These are phyloP conservation scores for Chironomus riparius DNA, from an alignment of 2,888 invertebrate species.

Conservation along the genomic window DNA sequence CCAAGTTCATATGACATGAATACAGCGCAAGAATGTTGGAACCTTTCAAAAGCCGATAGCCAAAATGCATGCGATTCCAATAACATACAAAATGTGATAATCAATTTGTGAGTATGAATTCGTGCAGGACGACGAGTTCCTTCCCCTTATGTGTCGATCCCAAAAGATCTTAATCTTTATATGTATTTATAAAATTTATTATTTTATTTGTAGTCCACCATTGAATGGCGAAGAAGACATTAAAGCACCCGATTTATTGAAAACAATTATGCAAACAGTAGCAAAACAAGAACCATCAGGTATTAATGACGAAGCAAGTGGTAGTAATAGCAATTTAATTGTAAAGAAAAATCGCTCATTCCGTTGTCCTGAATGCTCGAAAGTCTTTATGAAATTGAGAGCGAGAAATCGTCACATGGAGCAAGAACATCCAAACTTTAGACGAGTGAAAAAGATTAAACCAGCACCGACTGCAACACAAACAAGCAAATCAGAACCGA, in stretches of 20 bases:
- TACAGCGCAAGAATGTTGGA: conserved; percentile 33
- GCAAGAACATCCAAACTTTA: conserved; percentile 35
- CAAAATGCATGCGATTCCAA: conserved; percentile 26
- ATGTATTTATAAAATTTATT: not conserved
- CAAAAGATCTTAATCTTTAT: not conserved
- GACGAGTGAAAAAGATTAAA: conserved; percentile 1
- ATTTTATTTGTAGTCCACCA: conserved; percentile 10
- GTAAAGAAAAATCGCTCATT: conserved; percentile 31
- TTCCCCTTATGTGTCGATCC: not conserved
- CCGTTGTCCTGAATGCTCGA: conserved; percentile 39
- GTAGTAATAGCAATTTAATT: conserved; percentile 15
- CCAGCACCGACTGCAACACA: conserved; percentile 13
- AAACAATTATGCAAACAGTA: conserved; percentile 16
- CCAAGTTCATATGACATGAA: conserved; percentile 32
- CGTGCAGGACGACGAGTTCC: not conserved
- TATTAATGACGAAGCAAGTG: conserved; percentile 19
- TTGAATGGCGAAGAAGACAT: conserved; percentile 16
- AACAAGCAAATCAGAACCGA: conserved; percentile 15
- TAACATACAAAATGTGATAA: conserved; percentile 27
- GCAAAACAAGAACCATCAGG: conserved; percentile 8
- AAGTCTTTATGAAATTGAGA: conserved; percentile 38
- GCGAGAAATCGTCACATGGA: conserved; percentile 41
- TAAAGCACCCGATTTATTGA: conserved; percentile 14
- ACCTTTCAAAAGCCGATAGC: conserved; percentile 28
- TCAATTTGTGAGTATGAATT: conserved; percentile 27